Base-by-base conservation (phyloP, 2,888 invertebrate genomes). In the Drosophila conformis region DNA sequence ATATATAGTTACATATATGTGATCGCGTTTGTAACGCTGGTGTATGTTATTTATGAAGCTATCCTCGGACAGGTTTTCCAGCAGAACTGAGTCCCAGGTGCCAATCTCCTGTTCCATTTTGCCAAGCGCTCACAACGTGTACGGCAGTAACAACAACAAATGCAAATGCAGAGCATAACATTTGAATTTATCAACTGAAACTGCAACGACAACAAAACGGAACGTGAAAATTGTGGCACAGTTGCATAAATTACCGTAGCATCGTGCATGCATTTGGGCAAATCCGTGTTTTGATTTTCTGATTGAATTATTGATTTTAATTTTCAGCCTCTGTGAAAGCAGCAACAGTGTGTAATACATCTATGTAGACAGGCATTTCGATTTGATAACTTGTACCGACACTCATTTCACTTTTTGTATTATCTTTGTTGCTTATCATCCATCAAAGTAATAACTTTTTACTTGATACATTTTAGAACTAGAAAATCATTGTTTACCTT, bases 51-150 rank as follows among this genome's bases (percentile, higher is more conserved):
- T 95, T 85, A 97, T 95, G 94, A 98, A 97, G 78, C 95, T 95
- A 92, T 97, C 97, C 94, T 97, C 97, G 71, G 96, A 95, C 90
- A 97, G 95, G 87, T 97, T 97, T 93, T 97, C 97, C 91, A 98
- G 95, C 92, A 97, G 95, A 90, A 97, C 97, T 90, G 97, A 96
- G 94, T 98, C 97, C 94, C 96, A 95, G 87, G 95, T 95, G 87
- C 96, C 96, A 83, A 95, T 95, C 94, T 96, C 96, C 93, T 95
- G 95, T 92, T 95, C 95, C 94, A 94, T 93, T 90, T 93, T 87
- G 68, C 65, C 69, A 69, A 76, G 68, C 71, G 31, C 72, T 58
- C 36, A 53, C 73, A 65, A 69, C 67, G 68, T 78, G 70, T 56
- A 79, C 69, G 71, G 67, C 66, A 64, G 73, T 70, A 75, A 57